These are phyloP conservation scores for Erethizon dorsatum DNA, from an alignment of 2,797 vertebrate genomes.

Conservation along the genomic window DNA sequence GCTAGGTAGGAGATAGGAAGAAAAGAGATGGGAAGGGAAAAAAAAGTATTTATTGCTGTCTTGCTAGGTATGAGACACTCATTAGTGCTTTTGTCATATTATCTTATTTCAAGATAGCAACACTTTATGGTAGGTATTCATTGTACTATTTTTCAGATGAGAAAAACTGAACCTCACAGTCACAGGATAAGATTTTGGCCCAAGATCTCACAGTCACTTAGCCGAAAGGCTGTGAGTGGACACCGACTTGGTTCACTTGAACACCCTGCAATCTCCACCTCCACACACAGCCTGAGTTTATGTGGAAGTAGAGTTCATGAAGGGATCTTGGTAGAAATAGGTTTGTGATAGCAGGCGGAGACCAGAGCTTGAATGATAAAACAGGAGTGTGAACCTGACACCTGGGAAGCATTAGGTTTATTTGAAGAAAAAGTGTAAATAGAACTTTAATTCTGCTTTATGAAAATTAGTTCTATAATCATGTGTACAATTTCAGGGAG, in stretches of 20 bases:
- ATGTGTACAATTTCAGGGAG: background rate
- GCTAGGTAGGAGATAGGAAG: background rate
- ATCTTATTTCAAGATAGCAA: background rate
- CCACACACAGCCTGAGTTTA: background rate
- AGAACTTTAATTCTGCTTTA: background rate
- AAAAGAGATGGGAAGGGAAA: background rate
- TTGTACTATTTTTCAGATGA: background rate
- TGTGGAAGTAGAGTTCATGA: background rate
- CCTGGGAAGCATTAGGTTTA: background rate
- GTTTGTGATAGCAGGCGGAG: background rate
- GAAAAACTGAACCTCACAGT: background rate
- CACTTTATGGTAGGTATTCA: constrained; percentile 12
- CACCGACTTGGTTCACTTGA: background rate
- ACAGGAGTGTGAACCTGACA: background rate
- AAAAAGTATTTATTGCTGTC: background rate
- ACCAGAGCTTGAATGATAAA: background rate
- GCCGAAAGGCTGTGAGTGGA: background rate
- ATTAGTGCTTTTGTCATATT: background rate
- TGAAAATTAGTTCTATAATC: constrained; percentile 42
- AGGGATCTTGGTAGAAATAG: background rate
- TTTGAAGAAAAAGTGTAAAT: background rate
- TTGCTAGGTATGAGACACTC: background rate
- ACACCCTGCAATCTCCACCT: background rate
- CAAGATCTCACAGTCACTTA: background rate
- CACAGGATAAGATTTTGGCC: background rate